Conservation (phyloP, 1,140 invertebrate genomes). For the Atta cephalotes region DNA sequence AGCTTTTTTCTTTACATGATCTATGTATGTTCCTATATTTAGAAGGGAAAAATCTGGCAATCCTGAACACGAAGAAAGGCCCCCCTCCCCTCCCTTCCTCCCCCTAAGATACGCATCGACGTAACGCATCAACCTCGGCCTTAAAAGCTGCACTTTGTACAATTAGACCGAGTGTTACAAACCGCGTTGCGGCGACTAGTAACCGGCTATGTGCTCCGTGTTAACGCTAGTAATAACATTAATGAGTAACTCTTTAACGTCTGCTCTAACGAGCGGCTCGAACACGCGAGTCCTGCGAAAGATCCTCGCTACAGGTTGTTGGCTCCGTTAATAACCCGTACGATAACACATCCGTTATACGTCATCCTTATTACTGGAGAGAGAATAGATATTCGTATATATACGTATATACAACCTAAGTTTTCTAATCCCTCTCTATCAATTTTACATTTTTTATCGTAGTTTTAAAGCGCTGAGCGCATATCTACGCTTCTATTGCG, state of each 20-base stretch:
- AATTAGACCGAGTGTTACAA: conserved; percentile 48
- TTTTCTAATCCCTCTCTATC: conserved; percentile 38
- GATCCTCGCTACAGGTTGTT: conserved; percentile 53
- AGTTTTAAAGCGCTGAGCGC: conserved; percentile 41
- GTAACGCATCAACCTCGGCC: conserved; percentile 31
- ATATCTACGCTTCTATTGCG: conserved; percentile 51
- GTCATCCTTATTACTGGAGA: conserved; percentile 31
- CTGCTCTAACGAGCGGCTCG: conserved; percentile 25
- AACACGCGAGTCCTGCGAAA: conserved; percentile 57
- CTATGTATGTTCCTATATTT: background rate
- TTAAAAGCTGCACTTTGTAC: conserved; percentile 43
- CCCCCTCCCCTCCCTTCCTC: too few species aligned
- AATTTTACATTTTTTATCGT: conserved; percentile 42
- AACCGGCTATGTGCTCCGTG: conserved; percentile 42
- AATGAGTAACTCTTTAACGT: conserved; percentile 55
- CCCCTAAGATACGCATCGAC: conserved; percentile 11
- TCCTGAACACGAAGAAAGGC: background rate
- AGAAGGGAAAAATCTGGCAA: background rate
- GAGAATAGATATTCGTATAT: conserved; percentile 9
- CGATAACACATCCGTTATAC: conserved; percentile 9
- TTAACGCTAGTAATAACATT: conserved; percentile 63
- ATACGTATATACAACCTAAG: background rate
- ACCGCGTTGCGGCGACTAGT: conserved; percentile 38
- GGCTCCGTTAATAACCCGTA: conserved; percentile 37
- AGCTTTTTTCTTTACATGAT: background rate